Conservation (phyloP, 1,140 invertebrate species). For the Liolophura sinensis region DNA sequence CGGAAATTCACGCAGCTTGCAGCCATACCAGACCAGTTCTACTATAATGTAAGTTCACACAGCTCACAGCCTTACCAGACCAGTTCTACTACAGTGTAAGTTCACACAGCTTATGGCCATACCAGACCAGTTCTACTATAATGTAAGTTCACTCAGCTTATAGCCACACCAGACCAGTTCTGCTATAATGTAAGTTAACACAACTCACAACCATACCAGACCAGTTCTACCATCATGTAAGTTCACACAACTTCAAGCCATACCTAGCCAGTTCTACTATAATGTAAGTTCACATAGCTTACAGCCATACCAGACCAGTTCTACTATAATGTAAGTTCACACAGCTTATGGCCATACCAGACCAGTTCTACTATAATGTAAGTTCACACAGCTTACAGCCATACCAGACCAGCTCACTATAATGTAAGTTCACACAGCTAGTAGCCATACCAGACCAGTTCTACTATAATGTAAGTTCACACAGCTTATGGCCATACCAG, state of each 20-base stretch:
- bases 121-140: too few species aligned
- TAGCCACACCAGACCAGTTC: slow-evolving; percentile 54
- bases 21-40: slow-evolving; percentile 55
- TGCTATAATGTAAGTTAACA: slow-evolving; percentile 56
- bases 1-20: slow-evolving; percentile 44
- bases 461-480: too few species aligned
- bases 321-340: too few species aligned
- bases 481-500: slow-evolving; percentile 12
- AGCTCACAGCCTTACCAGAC: slow-evolving; percentile 50
- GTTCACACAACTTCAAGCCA: slow-evolving; percentile 2
- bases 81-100: slow-evolving; percentile 57
- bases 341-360: too few species aligned
- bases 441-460: not conserved
- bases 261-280: too few species aligned
- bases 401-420: too few species aligned
- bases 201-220: slow-evolving; percentile 51
- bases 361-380: too few species aligned
- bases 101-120: too few species aligned
- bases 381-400: too few species aligned
- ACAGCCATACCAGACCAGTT: too few species aligned
- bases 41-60: slow-evolving; percentile 50
- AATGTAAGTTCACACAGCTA: slow-evolving; percentile 19
- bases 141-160: slow-evolving; percentile 39
- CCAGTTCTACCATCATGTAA: slow-evolving; percentile 57
- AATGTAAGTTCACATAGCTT: too few species aligned